A percentile compares a stretch with the other conserved stretches of the same genome.
phyloP scores from a whole-genome alignment of 2,113 vertebrate species.

The Castor canadensis region DNA sequence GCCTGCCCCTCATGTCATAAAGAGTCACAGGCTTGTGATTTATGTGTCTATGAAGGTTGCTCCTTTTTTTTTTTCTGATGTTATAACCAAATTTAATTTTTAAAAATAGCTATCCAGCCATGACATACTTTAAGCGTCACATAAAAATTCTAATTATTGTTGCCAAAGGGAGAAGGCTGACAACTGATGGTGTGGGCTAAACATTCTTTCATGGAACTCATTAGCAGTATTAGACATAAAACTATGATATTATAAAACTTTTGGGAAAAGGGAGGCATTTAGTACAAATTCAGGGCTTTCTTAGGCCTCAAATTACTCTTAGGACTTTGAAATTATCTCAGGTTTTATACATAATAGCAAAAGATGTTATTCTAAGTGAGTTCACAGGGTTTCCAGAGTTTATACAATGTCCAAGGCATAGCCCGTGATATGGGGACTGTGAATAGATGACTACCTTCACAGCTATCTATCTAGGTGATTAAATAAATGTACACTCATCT shows the following conservation, averaged over 20 bases:
- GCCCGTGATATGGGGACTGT: neutral
- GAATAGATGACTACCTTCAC: neutral
- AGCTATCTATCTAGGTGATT: neutral
- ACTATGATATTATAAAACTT: slow-evolving; percentile 62
- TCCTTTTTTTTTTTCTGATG: too few species aligned
- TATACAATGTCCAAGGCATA: neutral
- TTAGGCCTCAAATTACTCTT: slow-evolving; percentile 11
- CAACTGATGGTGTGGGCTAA: slow-evolving; percentile 22
- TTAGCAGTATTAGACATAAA: slow-evolving; percentile 54
- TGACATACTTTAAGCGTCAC: neutral
- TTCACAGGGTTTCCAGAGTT: neutral
- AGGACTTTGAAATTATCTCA: slow-evolving; percentile 30
- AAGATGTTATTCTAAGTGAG: neutral
- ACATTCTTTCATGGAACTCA: slow-evolving; percentile 60
- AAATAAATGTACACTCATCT: neutral
- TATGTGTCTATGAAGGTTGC: neutral
- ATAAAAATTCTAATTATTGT: neutral
- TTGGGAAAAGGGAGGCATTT: slow-evolving; percentile 16
- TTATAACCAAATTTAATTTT: neutral
- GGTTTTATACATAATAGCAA: neutral
- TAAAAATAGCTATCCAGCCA: neutral
- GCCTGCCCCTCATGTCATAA: fast-evolving
- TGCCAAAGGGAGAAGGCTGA: slow-evolving; percentile 19
- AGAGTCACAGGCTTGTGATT: neutral
- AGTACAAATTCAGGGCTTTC: neutral